Evolutionary conservation across 2,113 vertebrate genomes (phyloP).

Genomic region (Nycticorax nycticorax): DNA sequence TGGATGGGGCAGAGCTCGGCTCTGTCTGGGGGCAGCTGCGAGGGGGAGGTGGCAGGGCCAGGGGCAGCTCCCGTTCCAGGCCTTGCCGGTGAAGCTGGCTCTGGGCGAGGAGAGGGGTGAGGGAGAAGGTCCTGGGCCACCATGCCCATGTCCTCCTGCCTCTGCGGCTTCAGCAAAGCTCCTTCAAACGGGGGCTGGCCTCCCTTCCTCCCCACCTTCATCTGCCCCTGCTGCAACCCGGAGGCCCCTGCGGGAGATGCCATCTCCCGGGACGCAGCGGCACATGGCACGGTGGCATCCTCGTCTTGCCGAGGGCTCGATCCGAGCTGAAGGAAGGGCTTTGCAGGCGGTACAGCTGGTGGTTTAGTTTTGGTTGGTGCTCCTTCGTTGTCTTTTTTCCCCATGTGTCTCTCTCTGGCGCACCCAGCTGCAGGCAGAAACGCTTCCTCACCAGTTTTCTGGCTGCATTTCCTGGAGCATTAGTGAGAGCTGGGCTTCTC

Average conservation of each 20-base stretch:
- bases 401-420: accelerated
- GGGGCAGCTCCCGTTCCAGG: neutral
- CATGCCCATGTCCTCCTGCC: accelerated
- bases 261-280: accelerated
- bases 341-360: neutral
- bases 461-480: neutral
- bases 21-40: neutral
- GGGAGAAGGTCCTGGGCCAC: neutral
- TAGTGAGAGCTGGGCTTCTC: neutral
- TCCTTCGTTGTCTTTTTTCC: neutral
- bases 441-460: neutral
- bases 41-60: neutral
- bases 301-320: neutral
- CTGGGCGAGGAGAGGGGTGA: neutral
- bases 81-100: neutral
- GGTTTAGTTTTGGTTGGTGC: neutral
- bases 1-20: neutral
- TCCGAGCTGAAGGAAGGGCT: neutral
- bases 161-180: neutral
- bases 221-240: neutral
- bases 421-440: neutral
- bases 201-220: neutral
- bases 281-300: neutral
- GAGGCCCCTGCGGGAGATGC: neutral
- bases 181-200: neutral